These are phyloP conservation scores for Vireo griseus DNA, from an alignment of 2,797 vertebrate genomes.

Conservation along the genomic window DNA sequence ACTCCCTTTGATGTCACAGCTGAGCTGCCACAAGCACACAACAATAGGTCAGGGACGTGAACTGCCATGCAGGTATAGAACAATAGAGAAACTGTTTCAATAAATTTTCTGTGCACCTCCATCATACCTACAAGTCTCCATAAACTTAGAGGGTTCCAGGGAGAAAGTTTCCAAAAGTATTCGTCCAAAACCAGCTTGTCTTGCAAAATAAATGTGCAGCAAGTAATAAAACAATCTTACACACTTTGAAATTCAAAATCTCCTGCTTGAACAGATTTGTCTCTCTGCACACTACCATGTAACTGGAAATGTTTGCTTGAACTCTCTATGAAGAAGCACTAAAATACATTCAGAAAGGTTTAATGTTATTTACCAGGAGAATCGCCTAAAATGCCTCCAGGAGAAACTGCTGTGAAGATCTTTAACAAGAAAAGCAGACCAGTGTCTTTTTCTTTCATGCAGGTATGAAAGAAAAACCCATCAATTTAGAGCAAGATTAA, in stretches of 20 bases:
- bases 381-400: not conserved
- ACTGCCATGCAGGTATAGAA: not conserved
- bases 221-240: not conserved
- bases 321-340: not conserved
- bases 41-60: not conserved
- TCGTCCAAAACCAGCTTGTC: not conserved
- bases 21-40: not conserved
- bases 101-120: not conserved
- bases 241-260: not conserved
- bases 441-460: not conserved
- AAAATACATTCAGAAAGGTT: not conserved
- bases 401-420: not conserved
- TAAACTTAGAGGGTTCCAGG: not conserved
- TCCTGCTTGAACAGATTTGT: not conserved
- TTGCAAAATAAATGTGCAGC: not conserved
- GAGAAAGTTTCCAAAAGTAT: not conserved
- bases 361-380: not conserved
- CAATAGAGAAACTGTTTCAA: not conserved
- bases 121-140: not conserved
- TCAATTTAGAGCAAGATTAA: not conserved
- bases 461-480: not conserved
- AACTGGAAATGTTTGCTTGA: not conserved
- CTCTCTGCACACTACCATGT: not conserved
- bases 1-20: not conserved
- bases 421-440: not conserved